Percentiles rank a stretch among this genome's conserved stretches.
These are phyloP conservation scores for Torymus texanus DNA, from an alignment of 2,888 invertebrate genomes.

Conservation along the genomic window DNA sequence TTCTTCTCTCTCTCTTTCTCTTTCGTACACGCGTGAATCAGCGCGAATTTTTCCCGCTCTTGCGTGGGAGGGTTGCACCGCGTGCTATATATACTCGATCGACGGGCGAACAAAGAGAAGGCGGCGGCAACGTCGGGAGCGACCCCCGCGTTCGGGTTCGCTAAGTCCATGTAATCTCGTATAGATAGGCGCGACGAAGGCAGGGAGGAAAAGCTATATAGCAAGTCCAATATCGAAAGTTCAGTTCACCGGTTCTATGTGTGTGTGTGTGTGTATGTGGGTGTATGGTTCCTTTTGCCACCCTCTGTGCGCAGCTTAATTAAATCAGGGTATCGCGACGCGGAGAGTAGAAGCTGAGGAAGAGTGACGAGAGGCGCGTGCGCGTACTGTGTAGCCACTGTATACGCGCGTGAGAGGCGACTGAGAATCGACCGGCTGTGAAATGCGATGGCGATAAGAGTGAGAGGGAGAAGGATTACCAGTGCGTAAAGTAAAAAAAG, in stretches of 20 bases:
- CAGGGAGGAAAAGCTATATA: constrained; percentile 54
- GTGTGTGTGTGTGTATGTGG: not conserved
- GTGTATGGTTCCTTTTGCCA: constrained; percentile 20
- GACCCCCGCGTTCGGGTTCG: too few species aligned
- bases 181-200: constrained; percentile 32
- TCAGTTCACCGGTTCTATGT: constrained; percentile 43
- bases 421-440: constrained; percentile 43
- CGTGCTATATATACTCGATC: constrained; percentile 17
- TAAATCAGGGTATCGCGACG: constrained; percentile 62
- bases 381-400: constrained; percentile 12
- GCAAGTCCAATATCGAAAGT: constrained; percentile 64
- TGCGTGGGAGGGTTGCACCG: constrained; percentile 11
- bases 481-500: too few species aligned
- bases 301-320: constrained; percentile 60
- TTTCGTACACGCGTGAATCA: constrained; percentile 29
- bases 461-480: too few species aligned
- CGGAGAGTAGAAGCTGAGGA: constrained; percentile 14
- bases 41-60: constrained; percentile 26
- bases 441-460: constrained; percentile 15
- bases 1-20: too few species aligned
- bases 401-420: not conserved
- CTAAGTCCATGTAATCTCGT: constrained; percentile 52
- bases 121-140: too few species aligned
- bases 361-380: constrained; percentile 55
- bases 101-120: constrained; percentile 54